Percentiles rank a stretch among this genome's conserved stretches.
Evolutionary conservation across 2,113 vertebrate genomes (phyloP).

Genomic region (Mirza zaza): DNA sequence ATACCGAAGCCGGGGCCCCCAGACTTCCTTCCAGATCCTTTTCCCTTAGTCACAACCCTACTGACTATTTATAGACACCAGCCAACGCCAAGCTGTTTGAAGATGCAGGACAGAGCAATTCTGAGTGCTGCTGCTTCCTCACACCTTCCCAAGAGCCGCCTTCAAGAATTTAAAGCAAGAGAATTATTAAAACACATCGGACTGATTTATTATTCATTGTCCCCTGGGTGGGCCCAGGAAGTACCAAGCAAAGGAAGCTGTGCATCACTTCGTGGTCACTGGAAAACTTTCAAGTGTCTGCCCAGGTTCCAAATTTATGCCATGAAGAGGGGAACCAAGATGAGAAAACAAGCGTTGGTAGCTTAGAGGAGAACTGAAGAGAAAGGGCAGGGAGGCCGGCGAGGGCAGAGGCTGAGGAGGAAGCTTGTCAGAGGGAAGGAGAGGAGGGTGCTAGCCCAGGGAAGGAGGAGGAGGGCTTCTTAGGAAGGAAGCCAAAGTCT

Average conservation of each 20-base stretch:
- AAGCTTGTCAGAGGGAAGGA: background rate
- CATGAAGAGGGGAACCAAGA: background rate
- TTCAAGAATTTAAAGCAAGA: conserved; percentile 28
- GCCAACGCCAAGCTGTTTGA: background rate
- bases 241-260: background rate
- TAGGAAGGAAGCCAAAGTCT: background rate
- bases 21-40: background rate
- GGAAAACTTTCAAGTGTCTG: background rate
- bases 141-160: background rate
- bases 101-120: background rate
- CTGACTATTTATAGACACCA: background rate
- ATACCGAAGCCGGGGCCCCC: background rate
- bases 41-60: background rate
- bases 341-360: background rate
- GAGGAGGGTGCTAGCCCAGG: background rate
- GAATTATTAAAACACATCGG: conserved; percentile 13
- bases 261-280: background rate
- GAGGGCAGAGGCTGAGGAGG: background rate
- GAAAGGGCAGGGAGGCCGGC: background rate
- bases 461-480: background rate
- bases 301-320: background rate
- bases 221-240: background rate
- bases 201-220: conserved; percentile 37
- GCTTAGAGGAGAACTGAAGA: background rate
- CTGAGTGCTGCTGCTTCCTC: background rate